These are phyloP conservation scores for Pseudomugil gertrudae DNA, from an alignment of 2,797 vertebrate species.

Conservation along the genomic window DNA sequence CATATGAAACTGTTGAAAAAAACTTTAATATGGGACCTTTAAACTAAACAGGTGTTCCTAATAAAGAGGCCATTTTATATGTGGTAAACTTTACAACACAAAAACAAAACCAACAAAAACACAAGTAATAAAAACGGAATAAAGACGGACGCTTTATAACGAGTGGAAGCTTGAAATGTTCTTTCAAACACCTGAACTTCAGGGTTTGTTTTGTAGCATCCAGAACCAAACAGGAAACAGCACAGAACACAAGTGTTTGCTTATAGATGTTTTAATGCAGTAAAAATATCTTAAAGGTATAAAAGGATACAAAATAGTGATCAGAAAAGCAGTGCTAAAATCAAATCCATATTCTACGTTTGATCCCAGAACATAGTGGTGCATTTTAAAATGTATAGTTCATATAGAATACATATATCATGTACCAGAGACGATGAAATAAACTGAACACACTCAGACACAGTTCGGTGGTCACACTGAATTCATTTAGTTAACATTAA, in stretches of 20 bases:
- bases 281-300: conserved; percentile 26
- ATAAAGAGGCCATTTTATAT: too few species aligned
- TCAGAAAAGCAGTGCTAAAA: conserved; percentile 14
- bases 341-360: not conserved
- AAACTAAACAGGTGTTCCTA: too few species aligned
- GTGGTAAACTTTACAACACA: too few species aligned
- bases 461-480: not conserved
- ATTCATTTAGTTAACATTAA: not conserved
- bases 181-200: too few species aligned
- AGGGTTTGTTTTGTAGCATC: too few species aligned
- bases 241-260: not conserved
- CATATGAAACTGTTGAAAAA: too few species aligned
- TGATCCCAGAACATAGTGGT: conserved; percentile 5
- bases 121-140: too few species aligned
- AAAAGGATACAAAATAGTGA: conserved; percentile 41
- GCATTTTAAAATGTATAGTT: conserved; percentile 11
- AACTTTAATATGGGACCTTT: too few species aligned
- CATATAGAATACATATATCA: conserved; percentile 1
- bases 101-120: too few species aligned
- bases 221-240: not conserved
- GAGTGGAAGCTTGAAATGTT: too few species aligned
- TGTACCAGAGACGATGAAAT: conserved; percentile 15
- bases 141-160: too few species aligned
- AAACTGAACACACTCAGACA: not conserved
- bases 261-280: conserved; percentile 47